Base-by-base conservation (phyloP, 2,888 invertebrate species). In the Drosophila suboccidentalis region DNA sequence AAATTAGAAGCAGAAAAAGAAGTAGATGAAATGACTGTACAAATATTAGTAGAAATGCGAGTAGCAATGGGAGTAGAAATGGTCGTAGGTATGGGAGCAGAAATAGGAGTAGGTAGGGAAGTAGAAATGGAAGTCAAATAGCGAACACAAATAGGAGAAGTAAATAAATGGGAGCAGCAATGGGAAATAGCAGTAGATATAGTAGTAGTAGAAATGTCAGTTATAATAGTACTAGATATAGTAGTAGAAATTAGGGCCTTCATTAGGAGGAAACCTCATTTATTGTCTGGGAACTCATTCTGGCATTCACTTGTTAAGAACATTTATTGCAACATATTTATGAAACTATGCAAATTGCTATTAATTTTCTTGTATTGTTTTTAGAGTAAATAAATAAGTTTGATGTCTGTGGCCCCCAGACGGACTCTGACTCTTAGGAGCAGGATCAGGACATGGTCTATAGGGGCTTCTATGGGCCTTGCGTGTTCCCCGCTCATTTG, bases 301-400 rank as follows among this genome's bases (percentile, higher is more conserved):
- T 19, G 51, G 61, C 61, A 49, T 44, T 68, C 63, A 61, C 71
- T 75, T 73, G 75, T 65, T 75, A 81, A 77, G 65, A 65, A 75
- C 79, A 65, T 73, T 80, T 80, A 81, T 80, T 86, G 68, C 77
- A 73, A 72, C 82, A 87, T 82, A 75, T 87, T 85, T 85, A 85
- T 82, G 82, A 82, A 87, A 73, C 79, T 81, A 83, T 81, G 74
- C 86, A 88, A 87, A 87, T 87, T 87, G 86, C 88, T 77, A 88
- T 88, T 87, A 87, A 87, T 87, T 87, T 83, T 80, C 86, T 78
- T 75, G 86, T 86, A 87, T 87, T 83, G 86, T 87, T 87, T 87
- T 87, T 87, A 87, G 88, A 86, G 86, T 86, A 87, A 88, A 83
- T 83, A 87, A 87, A 86, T 86, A 86, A 85, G 82, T 80, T 76